Evolutionary conservation across 2,797 vertebrate genomes (phyloP), one percentile per base, ranked within the genome.

Genomic region (Gallinago solitaria): DNA sequence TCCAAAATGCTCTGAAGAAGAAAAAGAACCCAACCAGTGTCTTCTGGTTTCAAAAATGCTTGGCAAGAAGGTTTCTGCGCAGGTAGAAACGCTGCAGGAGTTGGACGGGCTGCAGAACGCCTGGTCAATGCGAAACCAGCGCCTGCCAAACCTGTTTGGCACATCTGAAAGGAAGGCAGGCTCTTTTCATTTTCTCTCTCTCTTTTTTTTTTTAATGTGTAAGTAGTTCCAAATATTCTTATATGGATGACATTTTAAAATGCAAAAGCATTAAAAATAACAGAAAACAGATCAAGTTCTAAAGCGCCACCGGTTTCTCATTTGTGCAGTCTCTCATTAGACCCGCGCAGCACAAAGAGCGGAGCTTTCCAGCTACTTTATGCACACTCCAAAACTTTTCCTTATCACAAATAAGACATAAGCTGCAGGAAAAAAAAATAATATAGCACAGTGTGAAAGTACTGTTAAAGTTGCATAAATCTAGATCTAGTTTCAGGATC

Each of bases 231-330:
- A 95, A 93, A 94, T 84, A 93, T 68, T 90, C 86, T 67, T 94
- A 82, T 32, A 59, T 5, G 47, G 94, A 90, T 5, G 41, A 91
- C 71, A 64, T 84, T 92, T 96, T 61, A 39, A 96, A 96, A 91
- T 69, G 76, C 76, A 90, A 93, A 83, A 78, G 77, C 64, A 90
- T 90, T 90, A 77, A 90, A 94, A 97, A 39, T 75, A 95, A 94
- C 80, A 92, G 75, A 87, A 95, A 95, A 45, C 91, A 87, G 96
- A 93, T 75, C 90, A 76, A 82, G 93, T 84, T 69, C 73, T 80
- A 57, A 83, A 24, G 53, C 57, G 9, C 41, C 80, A 77, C 65
- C 74, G 4, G 59, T 68, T 97, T 94, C 90, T 83, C 92, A 94
- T 94, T 67, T 64, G 93, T 61, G 86, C 64, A 77, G 90, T 83